Evolutionary conservation across 2,888 invertebrate species (phyloP).

Genomic region (Macropis europaea): DNA sequence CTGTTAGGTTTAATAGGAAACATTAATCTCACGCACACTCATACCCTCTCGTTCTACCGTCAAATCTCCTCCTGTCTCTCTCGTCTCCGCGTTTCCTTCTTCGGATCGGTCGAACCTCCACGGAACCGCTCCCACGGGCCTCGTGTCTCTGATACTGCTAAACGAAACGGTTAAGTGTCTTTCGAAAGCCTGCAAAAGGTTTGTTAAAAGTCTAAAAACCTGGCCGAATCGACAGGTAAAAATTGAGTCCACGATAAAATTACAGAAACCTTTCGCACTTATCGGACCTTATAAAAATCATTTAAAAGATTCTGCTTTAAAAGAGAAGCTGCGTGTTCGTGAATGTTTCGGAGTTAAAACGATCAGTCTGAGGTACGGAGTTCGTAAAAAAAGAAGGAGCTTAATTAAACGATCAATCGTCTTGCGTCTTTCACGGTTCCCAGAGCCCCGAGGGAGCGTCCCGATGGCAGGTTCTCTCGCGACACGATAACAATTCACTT

Average conservation of each 20-base stretch:
- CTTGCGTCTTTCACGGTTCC: too few species aligned
- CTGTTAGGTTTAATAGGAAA: constrained; percentile 66
- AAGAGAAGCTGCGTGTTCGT: too few species aligned
- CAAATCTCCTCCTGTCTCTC: constrained; percentile 9
- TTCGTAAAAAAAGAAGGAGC: not conserved
- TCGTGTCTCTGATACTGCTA: not conserved
- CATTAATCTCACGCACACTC: constrained; percentile 56
- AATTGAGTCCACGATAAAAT: constrained; percentile 16
- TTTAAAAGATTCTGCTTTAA: not conserved
- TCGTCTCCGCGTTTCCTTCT: not conserved
- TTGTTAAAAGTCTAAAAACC: constrained; percentile 13
- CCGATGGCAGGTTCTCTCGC: constrained; percentile 4
- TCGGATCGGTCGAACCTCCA: constrained; percentile 21
- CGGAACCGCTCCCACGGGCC: not conserved
- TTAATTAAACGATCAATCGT: too few species aligned
- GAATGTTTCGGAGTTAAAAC: too few species aligned
- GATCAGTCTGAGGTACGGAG: not conserved
- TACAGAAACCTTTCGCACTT: not conserved
- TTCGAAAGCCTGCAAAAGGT: not conserved
- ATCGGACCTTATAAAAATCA: not conserved
- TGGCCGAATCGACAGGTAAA: not conserved
- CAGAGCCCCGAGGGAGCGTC: not conserved
- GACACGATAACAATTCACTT: not conserved
- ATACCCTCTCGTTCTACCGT: too few species aligned
- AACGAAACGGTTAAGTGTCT: not conserved